Evolutionary conservation across 2,113 vertebrate species (phyloP).

Genomic region (Pachypanchax playfairii): DNA sequence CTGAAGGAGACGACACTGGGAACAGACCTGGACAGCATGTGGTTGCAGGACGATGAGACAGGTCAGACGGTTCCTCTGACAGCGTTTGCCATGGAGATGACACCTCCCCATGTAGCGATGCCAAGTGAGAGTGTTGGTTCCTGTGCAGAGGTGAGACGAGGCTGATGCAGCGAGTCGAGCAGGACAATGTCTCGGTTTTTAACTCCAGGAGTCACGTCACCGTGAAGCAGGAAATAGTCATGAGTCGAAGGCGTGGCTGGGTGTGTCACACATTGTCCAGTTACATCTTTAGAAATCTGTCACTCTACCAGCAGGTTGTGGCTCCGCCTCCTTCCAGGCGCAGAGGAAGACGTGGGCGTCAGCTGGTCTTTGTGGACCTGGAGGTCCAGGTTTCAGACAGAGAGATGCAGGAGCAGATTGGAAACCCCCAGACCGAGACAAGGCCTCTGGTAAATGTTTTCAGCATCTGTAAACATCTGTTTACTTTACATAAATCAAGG

Average conservation of each 20-base stretch:
- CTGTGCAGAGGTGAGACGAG: slow-evolving; percentile 33
- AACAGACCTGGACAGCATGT: slow-evolving; percentile 44
- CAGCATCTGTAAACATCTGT: not conserved
- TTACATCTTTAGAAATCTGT: too few species aligned
- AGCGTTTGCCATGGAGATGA: slow-evolving; percentile 42
- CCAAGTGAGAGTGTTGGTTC: slow-evolving; percentile 27
- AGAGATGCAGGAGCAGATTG: slow-evolving; percentile 76
- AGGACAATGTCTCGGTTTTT: too few species aligned
- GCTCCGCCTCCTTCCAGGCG: slow-evolving; percentile 19
- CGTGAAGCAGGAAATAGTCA: too few species aligned
- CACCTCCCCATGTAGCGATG: slow-evolving; percentile 57
- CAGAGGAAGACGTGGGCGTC: slow-evolving; percentile 54
- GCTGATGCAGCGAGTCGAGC: too few species aligned
- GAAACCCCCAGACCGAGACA: slow-evolving; percentile 68
- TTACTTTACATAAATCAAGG: too few species aligned
- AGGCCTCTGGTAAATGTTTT: slow-evolving; percentile 69
- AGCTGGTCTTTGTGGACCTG: slow-evolving; percentile 77
- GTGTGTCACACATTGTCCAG: too few species aligned
- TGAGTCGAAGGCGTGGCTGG: too few species aligned
- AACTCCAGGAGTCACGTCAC: too few species aligned
- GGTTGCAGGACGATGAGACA: slow-evolving; percentile 43
- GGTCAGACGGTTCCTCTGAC: slow-evolving; percentile 45
- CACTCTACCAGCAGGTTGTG: slow-evolving; percentile 18
- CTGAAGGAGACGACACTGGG: slow-evolving; percentile 51
- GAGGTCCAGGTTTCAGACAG: slow-evolving; percentile 80